phyloP scores from a whole-genome alignment of 2,113 vertebrate genomes.

The Tinamus guttatus region DNA sequence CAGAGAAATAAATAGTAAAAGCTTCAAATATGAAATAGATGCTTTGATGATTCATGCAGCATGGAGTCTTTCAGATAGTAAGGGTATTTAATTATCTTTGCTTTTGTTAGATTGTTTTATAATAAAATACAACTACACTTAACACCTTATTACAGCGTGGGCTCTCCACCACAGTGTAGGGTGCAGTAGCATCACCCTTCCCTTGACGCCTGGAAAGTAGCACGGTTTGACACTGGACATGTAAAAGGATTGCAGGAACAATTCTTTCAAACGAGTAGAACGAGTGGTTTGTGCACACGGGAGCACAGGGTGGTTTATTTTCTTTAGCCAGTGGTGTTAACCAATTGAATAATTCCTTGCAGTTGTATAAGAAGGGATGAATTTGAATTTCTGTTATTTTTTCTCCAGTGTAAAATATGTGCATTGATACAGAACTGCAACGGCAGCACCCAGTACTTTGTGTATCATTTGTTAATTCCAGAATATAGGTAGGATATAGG shows the following conservation, averaged over 20 bases:
- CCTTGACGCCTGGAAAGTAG: background rate
- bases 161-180: background rate
- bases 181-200: background rate
- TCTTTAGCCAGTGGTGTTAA: background rate
- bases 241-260: background rate
- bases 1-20: background rate
- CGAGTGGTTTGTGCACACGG: background rate
- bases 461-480: background rate
- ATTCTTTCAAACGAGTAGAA: background rate
- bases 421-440: background rate
- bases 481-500: background rate
- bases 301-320: background rate
- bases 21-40: background rate
- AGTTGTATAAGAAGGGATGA: background rate
- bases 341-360: background rate
- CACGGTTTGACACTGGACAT: background rate
- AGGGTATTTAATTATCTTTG: background rate
- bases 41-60: background rate
- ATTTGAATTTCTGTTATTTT: background rate
- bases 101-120: too few species aligned
- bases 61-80: background rate
- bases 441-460: background rate
- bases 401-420: background rate
- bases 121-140: too few species aligned
- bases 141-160: too few species aligned